These are phyloP conservation scores for Noturus placidus DNA, from an alignment of 2,113 vertebrate genomes.

Conservation along the genomic window DNA sequence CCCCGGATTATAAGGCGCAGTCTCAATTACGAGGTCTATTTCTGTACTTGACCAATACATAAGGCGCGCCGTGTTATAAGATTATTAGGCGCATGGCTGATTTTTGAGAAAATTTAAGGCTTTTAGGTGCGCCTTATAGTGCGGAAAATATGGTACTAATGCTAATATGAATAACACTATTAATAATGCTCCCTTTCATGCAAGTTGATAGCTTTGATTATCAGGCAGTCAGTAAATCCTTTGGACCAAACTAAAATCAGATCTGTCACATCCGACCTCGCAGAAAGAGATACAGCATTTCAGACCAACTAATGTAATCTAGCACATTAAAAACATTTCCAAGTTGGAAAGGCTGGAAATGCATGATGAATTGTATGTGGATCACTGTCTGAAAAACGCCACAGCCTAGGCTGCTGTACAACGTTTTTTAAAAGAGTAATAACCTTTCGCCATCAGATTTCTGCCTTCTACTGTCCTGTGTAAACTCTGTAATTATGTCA, in stretches of 20 bases:
- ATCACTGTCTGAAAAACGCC: not conserved
- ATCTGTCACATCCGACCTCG: not conserved
- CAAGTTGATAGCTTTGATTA: conserved; percentile 42
- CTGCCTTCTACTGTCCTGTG: not conserved
- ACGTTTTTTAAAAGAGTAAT: not conserved
- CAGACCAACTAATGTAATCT: conserved; percentile 44
- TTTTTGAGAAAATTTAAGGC: too few relatives aligned
- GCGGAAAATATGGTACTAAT: too few relatives aligned
- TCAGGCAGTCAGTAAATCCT: conserved; percentile 23
- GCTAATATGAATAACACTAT: not conserved
- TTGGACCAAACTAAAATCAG: conserved; percentile 31
- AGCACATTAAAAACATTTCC: conserved; percentile 41
- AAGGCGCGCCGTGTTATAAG: too few relatives aligned
- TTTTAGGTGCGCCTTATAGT: too few relatives aligned
- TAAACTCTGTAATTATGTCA: not conserved
- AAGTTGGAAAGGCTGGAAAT: conserved; percentile 29
- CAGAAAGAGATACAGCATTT: conserved; percentile 26
- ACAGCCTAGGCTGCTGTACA: not conserved
- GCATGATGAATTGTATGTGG: conserved; percentile 33
- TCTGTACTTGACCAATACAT: too few relatives aligned
- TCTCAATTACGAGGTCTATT: too few relatives aligned
- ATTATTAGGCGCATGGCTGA: too few relatives aligned
- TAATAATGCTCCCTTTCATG: not conserved
- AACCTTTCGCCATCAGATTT: not conserved
- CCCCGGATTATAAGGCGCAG: too few relatives aligned